These are phyloP conservation scores for Elephantulus edwardii DNA, from an alignment of 2,113 vertebrate genomes.

Conservation along the genomic window DNA sequence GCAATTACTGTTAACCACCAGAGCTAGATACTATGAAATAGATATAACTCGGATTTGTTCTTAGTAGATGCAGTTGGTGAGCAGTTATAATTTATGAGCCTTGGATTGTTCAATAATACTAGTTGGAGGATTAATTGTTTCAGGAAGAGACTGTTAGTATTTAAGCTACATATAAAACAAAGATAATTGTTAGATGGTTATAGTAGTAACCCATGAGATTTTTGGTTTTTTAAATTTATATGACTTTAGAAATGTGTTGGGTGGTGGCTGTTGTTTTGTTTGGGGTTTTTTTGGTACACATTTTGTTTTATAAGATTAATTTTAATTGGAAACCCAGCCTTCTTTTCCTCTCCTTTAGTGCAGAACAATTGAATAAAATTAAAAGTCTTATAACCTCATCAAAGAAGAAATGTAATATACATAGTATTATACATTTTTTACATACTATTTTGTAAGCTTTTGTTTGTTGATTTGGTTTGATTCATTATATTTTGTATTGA, in stretches of 20 bases:
- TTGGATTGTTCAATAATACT: not conserved
- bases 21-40: conserved; percentile 9
- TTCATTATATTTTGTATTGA: not conserved
- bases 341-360: too few relatives aligned
- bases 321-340: too few relatives aligned
- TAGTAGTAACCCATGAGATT: not conserved
- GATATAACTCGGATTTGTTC: conserved; percentile 16
- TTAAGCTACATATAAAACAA: conserved; percentile 6
- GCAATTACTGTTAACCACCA: too few relatives aligned
- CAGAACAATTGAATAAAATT: not conserved
- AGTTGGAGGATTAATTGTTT: conserved; percentile 12
- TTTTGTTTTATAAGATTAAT: too few relatives aligned
- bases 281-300: too few relatives aligned
- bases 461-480: conserved; percentile 24
- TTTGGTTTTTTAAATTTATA: too few relatives aligned
- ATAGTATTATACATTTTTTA: not conserved
- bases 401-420: conserved; percentile 14
- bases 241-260: too few relatives aligned
- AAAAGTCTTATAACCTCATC: not conserved
- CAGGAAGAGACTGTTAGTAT: not conserved
- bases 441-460: not conserved
- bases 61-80: conserved; percentile 2
- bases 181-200: not conserved
- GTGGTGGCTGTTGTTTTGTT: too few relatives aligned
- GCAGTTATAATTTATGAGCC: conserved; percentile 6